Percentiles rank a stretch among this genome's conserved stretches.
Conservation (phyloP, 2,888 invertebrate species). For the Andrena dorsata region DNA sequence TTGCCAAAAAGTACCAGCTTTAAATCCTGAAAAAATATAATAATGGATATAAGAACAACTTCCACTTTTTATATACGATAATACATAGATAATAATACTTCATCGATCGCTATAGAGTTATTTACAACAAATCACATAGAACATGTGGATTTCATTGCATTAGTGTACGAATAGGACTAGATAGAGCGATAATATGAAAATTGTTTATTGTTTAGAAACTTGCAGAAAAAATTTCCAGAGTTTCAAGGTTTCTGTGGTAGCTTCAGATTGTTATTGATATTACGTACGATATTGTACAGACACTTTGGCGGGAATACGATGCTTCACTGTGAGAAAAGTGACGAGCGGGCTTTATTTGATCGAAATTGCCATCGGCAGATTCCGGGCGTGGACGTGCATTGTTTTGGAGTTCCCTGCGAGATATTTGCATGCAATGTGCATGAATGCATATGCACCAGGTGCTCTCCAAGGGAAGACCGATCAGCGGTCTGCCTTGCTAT, state of each 20-base stretch:
- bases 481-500: conserved; percentile 76
- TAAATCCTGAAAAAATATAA: no score
- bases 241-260: no score
- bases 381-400: conserved; percentile 69
- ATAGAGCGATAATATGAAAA: no score
- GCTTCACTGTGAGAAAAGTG: conserved; percentile 15
- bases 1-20: no score
- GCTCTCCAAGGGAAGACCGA: conserved; percentile 71
- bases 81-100: no score
- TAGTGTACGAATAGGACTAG: no score
- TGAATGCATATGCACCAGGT: conserved; percentile 74
- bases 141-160: no score
- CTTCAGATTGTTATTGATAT: not conserved
- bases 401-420: conserved; percentile 70
- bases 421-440: conserved; percentile 69
- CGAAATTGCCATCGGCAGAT: conserved; percentile 52
- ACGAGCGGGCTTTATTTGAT: conserved; percentile 34
- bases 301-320: not conserved
- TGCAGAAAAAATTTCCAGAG: not conserved
- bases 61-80: no score
- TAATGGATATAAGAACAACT: no score
- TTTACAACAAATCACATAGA: no score
- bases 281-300: not conserved
- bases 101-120: no score
- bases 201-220: not conserved